Base-by-base conservation (phyloP, 1,140 invertebrate genomes). In the Diploscapter pachys region DNA sequence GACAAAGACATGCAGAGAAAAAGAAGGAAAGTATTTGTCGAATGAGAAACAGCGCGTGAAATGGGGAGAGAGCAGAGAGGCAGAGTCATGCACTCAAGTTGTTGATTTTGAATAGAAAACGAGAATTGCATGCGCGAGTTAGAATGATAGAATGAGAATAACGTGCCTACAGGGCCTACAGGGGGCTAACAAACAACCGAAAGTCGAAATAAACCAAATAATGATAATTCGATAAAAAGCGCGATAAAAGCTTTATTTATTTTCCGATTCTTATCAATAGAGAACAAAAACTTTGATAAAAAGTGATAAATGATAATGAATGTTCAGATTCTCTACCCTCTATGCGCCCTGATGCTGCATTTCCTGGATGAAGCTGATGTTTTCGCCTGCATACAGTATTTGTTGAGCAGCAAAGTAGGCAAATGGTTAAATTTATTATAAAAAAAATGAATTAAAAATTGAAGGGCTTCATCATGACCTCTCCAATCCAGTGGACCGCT, bases 361-460 rank as follows among this genome's bases (percentile, higher is more conserved):
- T 85, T 80, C 73, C 72, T 84, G 57, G 65, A 71, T 51, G 83
- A 85, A 48, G 64, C 81, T 2, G 85, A 85, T 64, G 83, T 85
- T 8, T 76, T 85, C 52, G 78, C 76, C 3, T 78, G 76, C 50
- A 68, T 71, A 31, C 75, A 79, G 11, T 71, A 78, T 48, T 68
- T 74, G 48, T 71, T 75, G 5, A 52, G 53, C 50, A 72, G 62
- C 63, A 76, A 71, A 56, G 73, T 75, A 9, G n/a, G 56, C 51
- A 3, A 63, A 9, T 82, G 80, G 6, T 57, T 79, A 2, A 63
- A 81, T 4, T 55, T 78, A 48, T 70, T 84, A 48, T 31, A 31
- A 31, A 31, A 31, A 31, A 31, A 31, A 31, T 31, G 31, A 31
- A 59, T 83, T 6, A 85, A 82, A 6, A 31, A 49, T 75, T 63